Evolutionary conservation across 2,888 invertebrate genomes (phyloP).

Genomic region (Acrobasis repandana): DNA sequence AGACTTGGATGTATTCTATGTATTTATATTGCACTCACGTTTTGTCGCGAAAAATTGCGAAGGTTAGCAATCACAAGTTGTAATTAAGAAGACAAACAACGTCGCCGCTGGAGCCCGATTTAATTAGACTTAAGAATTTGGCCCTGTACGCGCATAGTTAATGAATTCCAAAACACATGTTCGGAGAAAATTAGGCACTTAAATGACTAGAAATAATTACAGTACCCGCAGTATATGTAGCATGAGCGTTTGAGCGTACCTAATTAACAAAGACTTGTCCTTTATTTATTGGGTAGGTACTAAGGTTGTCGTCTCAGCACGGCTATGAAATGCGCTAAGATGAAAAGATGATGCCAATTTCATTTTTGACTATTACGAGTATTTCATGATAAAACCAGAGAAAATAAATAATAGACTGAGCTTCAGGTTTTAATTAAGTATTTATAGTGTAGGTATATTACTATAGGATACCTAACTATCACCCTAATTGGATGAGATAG

Average conservation of each 20-base stretch:
- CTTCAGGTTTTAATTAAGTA: too few species aligned
- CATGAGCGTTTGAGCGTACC: neutral
- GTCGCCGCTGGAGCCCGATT: conserved; percentile 35
- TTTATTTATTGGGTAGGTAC: too few species aligned
- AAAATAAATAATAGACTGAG: too few species aligned
- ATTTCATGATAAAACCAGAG: too few species aligned
- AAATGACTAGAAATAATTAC: conserved; percentile 10
- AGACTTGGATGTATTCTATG: too few species aligned
- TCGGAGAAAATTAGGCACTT: conserved; percentile 4
- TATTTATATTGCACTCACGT: neutral
- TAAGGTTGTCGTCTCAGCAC: too few species aligned
- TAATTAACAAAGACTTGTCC: neutral
- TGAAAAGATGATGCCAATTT: too few species aligned
- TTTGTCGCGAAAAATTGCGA: neutral
- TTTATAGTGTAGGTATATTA: too few species aligned
- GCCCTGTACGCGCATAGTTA: conserved; percentile 18
- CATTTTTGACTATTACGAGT: too few species aligned
- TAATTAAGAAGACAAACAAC: conserved; percentile 46
- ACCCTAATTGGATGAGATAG: too few species aligned
- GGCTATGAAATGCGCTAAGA: too few species aligned
- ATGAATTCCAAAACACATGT: conserved; percentile 4
- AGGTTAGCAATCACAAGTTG: conserved; percentile 25
- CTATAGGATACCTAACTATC: too few species aligned
- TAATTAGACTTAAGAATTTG: conserved; percentile 44
- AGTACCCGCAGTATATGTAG: neutral